These are phyloP conservation scores for Nemoura dubitans DNA, from an alignment of 2,888 invertebrate genomes.

Conservation along the genomic window DNA sequence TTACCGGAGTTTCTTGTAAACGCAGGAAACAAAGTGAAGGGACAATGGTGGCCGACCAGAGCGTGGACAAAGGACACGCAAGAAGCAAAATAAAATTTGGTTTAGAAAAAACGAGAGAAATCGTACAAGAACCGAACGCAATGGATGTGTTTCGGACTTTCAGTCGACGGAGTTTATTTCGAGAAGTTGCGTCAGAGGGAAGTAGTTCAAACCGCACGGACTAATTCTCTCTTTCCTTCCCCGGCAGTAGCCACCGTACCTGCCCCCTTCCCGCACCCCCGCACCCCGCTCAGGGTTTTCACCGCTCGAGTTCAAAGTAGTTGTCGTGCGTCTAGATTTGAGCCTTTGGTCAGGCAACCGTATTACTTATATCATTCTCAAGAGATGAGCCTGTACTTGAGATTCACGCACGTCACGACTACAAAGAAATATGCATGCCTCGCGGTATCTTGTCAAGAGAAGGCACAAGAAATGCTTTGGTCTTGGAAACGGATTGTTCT, in stretches of 20 bases:
- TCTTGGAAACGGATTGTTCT: neutral
- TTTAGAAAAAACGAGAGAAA: neutral
- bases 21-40: neutral
- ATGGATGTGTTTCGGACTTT: neutral
- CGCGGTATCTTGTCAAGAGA: neutral
- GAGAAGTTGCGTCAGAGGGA: neutral
- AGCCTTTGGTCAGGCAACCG: conserved; percentile 24
- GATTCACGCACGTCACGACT: neutral
- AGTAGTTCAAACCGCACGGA: neutral
- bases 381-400: neutral
- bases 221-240: neutral
- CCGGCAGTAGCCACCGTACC: neutral
- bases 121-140: neutral
- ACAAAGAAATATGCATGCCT: neutral
- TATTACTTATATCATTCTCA: conserved; percentile 15
- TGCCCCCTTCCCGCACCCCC: neutral
- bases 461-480: neutral
- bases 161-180: neutral
- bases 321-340: conserved; percentile 3
- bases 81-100: neutral
- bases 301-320: neutral
- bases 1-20: neutral
- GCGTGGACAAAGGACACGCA: conserved; percentile 23
- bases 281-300: neutral
- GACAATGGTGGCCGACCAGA: neutral